Percentiles rank a stretch among this genome's conserved stretches.
These are phyloP conservation scores for Deilephila porcellus DNA, from an alignment of 2,888 invertebrate genomes.

Conservation along the genomic window DNA sequence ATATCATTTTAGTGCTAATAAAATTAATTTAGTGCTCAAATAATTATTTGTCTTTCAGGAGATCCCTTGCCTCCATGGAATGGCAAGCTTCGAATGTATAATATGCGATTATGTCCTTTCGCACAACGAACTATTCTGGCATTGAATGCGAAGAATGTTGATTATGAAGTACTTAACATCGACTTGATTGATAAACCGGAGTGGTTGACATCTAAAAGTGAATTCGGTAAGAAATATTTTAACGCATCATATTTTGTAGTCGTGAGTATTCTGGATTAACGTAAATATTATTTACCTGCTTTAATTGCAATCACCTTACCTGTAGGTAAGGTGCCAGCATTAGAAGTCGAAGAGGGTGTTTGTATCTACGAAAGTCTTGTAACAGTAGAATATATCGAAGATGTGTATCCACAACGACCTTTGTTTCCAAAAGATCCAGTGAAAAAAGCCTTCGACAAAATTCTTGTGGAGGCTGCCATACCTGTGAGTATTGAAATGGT, in stretches of 20 bases:
- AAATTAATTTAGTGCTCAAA: too few species aligned
- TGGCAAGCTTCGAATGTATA: constrained; percentile 89
- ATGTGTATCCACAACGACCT: constrained; percentile 87
- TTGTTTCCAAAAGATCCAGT: constrained; percentile 88
- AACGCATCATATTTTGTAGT: too few species aligned
- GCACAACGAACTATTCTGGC: constrained; percentile 91
- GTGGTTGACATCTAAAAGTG: constrained; percentile 89
- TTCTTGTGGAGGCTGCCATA: constrained; percentile 84
- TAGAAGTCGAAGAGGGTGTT: constrained; percentile 88
- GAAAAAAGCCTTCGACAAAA: constrained; percentile 88
- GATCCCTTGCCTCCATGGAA: constrained; percentile 86
- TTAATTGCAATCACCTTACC: too few species aligned
- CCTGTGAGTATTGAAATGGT: constrained; percentile 55
- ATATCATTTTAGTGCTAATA: not conserved
- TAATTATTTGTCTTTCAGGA: constrained; percentile 73
- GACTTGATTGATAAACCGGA: constrained; percentile 91
- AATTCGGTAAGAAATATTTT: constrained; percentile 70
- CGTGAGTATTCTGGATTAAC: not conserved
- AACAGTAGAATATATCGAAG: constrained; percentile 92
- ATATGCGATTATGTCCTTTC: constrained; percentile 93
- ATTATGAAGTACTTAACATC: constrained; percentile 90
- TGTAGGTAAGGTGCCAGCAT: constrained; percentile 91
- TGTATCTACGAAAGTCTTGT: constrained; percentile 91
- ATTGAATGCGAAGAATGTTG: constrained; percentile 90
- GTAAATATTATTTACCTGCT: too few species aligned